Percentiles rank a stretch among this genome's conserved stretches.
These are phyloP conservation scores for Onychomys leucogaster DNA, from an alignment of 2,797 vertebrate species.

Conservation along the genomic window DNA sequence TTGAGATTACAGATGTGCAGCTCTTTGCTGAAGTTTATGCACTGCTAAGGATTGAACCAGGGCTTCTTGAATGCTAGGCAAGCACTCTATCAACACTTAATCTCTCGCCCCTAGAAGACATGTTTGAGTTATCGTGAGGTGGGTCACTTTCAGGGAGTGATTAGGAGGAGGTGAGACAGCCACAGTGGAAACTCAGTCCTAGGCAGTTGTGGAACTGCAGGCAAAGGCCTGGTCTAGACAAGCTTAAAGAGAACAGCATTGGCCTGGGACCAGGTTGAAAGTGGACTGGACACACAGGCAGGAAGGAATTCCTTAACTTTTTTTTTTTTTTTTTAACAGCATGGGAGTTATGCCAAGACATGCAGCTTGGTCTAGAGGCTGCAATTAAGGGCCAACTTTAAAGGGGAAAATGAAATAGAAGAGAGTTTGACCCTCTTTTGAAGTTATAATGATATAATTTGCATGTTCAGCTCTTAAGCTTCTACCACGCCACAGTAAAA, in stretches of 20 bases:
- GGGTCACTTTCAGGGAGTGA: not conserved
- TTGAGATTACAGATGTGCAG: not conserved
- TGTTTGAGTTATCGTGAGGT: constrained; percentile 28
- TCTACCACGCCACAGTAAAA: not conserved
- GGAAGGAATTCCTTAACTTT: constrained; percentile 57
- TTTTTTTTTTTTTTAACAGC: constrained; percentile 19
- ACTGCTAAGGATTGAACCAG: not conserved
- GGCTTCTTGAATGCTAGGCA: not conserved
- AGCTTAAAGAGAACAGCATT: not conserved
- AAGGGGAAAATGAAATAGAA: constrained; percentile 68
- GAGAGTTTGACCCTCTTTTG: constrained; percentile 55
- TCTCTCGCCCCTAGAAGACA: not conserved
- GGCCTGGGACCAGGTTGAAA: constrained; percentile 11
- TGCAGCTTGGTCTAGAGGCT: constrained; percentile 63
- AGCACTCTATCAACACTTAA: not conserved
- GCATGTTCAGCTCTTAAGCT: constrained; percentile 36
- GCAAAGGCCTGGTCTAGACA: not conserved
- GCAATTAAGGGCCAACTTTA: constrained; percentile 71
- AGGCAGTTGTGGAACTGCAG: not conserved
- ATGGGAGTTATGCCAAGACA: constrained; percentile 61
- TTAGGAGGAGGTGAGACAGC: not conserved
- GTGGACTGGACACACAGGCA: constrained; percentile 27
- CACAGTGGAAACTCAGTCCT: not conserved
- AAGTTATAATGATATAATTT: constrained; percentile 69
- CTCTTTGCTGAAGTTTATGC: not conserved